Base-by-base conservation (phyloP, 2,797 vertebrate species). In the Triplophysa bombifrons region DNA sequence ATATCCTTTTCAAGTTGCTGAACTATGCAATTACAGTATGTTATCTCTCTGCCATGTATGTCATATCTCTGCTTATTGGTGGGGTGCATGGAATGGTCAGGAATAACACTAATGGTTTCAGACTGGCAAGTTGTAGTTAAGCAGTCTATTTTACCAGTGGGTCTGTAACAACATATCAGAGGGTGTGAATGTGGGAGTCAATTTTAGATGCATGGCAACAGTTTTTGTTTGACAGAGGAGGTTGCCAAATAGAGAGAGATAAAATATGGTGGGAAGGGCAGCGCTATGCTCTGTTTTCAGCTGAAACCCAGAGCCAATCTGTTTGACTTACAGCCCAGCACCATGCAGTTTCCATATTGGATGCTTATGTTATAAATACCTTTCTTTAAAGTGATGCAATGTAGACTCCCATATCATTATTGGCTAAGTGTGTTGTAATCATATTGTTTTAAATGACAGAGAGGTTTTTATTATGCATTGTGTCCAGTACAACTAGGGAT, bases 1-100 rank as follows among this genome's bases (percentile, higher is more conserved):
- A 99, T 99, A 99, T 99, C 97, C 97, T 99, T 85, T 99, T 94
- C 74, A 90, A 90, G 60, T 71, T 69, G 67, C 17, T 74, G 25
- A 20, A 56, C 46, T n/a, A 16, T 58, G 13, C 55, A 30, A 46
- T n/a, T 77, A 6, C 22, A 41, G 46, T 60, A 27, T 61, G 61
- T 16, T 74, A 44, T 48, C 41, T 74, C 58, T 73, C n/a, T 66
- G 2, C 7, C 63, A 13, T 58, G 38, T 58, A 19, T 48, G 10
- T 71, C 64, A 74, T 70, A 22, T 50, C 27, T 34, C 3, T 41
- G 8, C 8, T 30, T 65, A 61, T 67, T 22, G 58, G 55, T 67
- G 22, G 66, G 51, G 30, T 51, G 60, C 27, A 81, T 44, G 67
- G 44, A 25, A 58, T 19, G 11, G 3, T 41, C 58, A 73, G 48